Evolutionary conservation across 2,113 vertebrate genomes (phyloP).

Genomic region (Notarius quadriscutis): DNA sequence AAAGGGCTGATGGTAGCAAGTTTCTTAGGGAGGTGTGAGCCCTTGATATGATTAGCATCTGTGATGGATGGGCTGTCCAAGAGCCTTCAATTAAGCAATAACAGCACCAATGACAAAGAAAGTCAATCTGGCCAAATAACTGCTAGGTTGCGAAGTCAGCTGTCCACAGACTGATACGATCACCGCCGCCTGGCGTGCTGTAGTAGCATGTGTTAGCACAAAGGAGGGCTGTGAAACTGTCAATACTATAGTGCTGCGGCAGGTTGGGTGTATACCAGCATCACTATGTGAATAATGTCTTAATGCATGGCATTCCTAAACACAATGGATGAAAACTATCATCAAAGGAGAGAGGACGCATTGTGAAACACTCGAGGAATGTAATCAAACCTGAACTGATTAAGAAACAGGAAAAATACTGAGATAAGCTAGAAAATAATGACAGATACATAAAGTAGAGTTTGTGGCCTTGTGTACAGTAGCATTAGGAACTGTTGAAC

Average conservation of each 20-base stretch:
- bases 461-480: conserved; percentile 23
- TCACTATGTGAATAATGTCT: background rate
- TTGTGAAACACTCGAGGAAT: background rate
- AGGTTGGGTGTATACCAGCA: background rate
- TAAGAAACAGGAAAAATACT: background rate
- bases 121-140: conserved; percentile 53
- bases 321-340: background rate
- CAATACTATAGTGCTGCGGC: background rate
- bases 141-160: conserved; percentile 58
- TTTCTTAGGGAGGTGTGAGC: conserved; percentile 33
- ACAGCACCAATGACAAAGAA: conserved; percentile 55
- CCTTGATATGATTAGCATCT: conserved; percentile 49
- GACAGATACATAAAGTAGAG: background rate
- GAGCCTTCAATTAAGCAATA: conserved; percentile 56
- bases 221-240: conserved; percentile 23
- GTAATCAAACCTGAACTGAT: background rate
- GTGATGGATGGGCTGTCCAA: conserved; percentile 52
- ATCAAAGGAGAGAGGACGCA: background rate
- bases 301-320: background rate
- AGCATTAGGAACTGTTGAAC: conserved; percentile 30
- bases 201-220: background rate
- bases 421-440: background rate
- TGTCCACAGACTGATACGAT: conserved; percentile 50
- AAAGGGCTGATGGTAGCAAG: conserved; percentile 41
- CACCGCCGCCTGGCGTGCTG: conserved; percentile 8